Evolutionary conservation across 2,888 invertebrate species (phyloP).

Genomic region (Halocaridina rubra): DNA sequence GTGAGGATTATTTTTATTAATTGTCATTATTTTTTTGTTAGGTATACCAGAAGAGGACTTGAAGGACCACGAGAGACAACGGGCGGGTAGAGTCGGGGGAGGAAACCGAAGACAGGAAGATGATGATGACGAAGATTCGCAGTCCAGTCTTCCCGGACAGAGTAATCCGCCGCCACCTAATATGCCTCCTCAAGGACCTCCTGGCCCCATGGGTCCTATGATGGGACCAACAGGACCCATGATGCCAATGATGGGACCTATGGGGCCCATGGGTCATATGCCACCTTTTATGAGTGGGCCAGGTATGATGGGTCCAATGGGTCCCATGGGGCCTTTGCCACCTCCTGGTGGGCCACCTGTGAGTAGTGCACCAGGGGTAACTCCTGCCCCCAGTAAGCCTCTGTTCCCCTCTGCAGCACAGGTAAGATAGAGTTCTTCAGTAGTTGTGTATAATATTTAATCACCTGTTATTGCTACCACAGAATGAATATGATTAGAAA

Average conservation of each 20-base stretch:
- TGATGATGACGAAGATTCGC: constrained; percentile 65
- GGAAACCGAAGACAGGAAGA: constrained; percentile 60
- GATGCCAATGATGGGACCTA: constrained; percentile 79
- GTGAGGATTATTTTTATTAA: too few species aligned
- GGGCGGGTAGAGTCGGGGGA: constrained; percentile 67
- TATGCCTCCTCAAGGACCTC: constrained; percentile 63
- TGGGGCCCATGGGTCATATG: constrained; percentile 75
- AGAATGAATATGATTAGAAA: too few species aligned
- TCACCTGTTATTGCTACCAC: too few species aligned
- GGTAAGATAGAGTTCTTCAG: too few species aligned
- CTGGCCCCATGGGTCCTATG: constrained; percentile 75
- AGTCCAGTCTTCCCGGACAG: constrained; percentile 50
- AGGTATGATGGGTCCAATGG: constrained; percentile 68
- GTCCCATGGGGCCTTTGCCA: constrained; percentile 60
- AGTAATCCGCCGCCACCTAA: constrained; percentile 49
- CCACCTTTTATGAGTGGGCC: constrained; percentile 71
- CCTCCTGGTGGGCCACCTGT: constrained; percentile 57
- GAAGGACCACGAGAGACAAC: constrained; percentile 92
- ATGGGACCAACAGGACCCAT: constrained; percentile 82
- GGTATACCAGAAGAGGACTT: constrained; percentile 91
- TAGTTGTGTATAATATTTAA: too few species aligned
- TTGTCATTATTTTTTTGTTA: too few species aligned
- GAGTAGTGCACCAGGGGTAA: constrained; percentile 24
- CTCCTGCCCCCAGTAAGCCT: constrained; percentile 73
- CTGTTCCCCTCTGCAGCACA: constrained; percentile 81